Conservation (phyloP, 1,140 invertebrate genomes). For the Drosophila tsacasi region DNA sequence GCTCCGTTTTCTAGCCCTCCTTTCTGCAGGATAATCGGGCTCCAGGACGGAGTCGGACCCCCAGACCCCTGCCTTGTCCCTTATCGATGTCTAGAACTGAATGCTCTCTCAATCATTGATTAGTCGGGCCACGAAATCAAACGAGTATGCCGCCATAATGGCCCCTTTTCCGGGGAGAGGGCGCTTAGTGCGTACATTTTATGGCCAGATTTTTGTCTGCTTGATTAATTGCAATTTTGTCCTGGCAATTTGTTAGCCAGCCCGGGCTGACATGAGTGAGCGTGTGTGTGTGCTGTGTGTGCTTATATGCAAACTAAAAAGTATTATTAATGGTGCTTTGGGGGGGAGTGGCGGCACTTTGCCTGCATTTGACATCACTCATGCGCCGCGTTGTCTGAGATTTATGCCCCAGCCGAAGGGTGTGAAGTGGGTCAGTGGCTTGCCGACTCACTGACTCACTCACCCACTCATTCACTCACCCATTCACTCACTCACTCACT, state of each 20-base stretch:
- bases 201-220: constrained; percentile 71
- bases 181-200: neutral
- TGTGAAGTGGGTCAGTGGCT: constrained; percentile 19
- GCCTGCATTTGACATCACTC: constrained; percentile 78
- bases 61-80: neutral
- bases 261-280: neutral
- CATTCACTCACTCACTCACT: constrained; percentile 29
- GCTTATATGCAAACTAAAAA: constrained; percentile 66
- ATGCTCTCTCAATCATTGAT: constrained; percentile 41
- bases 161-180: constrained; percentile 2
- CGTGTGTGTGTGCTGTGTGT: neutral
- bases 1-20: constrained; percentile 14
- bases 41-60: neutral
- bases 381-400: constrained; percentile 75
- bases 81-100: constrained; percentile 31
- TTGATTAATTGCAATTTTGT: constrained; percentile 75
- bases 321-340: constrained; percentile 73
- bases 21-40: constrained; percentile 23
- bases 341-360: constrained; percentile 21
- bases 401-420: constrained; percentile 53
- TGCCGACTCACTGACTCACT: constrained; percentile 5
- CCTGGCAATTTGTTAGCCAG: constrained; percentile 57
- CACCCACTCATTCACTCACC: constrained; percentile 2
- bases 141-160: constrained; percentile 30
- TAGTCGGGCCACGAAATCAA: constrained; percentile 42